Conservation (phyloP, 2,797 vertebrate genomes). For the Pitangus sulphuratus region DNA sequence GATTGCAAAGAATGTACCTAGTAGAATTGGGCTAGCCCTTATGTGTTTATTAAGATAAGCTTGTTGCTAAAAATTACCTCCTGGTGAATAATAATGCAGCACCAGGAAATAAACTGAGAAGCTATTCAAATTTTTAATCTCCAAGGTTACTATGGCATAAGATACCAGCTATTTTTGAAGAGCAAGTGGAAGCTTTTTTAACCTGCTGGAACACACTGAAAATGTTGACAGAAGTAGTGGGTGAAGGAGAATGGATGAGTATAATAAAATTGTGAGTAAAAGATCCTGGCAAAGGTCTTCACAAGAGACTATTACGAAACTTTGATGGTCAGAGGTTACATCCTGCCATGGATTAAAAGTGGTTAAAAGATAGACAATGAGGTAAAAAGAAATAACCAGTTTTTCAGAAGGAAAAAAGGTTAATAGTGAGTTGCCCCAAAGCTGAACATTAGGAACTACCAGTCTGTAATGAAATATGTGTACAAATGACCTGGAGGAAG, state of each 20-base stretch:
- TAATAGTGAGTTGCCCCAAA: background rate
- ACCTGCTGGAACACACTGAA: background rate
- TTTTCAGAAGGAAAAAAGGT: conserved; percentile 19
- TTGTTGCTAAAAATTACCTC: conserved; percentile 28
- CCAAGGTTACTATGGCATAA: background rate
- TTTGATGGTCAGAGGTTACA: background rate
- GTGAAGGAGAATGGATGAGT: background rate
- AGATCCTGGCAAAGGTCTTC: background rate
- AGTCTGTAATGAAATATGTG: background rate
- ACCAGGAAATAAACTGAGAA: conserved; percentile 5
- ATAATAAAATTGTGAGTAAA: conserved; percentile 8
- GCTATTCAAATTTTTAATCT: conserved; percentile 35
- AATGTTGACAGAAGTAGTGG: background rate
- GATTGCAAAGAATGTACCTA: background rate
- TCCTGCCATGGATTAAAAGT: conserved; percentile 3
- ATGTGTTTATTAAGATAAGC: conserved; percentile 31
- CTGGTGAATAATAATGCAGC: background rate
- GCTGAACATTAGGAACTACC: background rate
- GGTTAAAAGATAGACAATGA: background rate
- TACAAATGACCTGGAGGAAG: background rate
- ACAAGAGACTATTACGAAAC: background rate
- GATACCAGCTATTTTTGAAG: background rate
- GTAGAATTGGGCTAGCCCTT: background rate
- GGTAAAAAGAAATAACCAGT: conserved; percentile 35
- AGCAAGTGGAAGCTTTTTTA: background rate